Conservation (phyloP, 2,113 vertebrate genomes). For the Leucosticte australis region DNA sequence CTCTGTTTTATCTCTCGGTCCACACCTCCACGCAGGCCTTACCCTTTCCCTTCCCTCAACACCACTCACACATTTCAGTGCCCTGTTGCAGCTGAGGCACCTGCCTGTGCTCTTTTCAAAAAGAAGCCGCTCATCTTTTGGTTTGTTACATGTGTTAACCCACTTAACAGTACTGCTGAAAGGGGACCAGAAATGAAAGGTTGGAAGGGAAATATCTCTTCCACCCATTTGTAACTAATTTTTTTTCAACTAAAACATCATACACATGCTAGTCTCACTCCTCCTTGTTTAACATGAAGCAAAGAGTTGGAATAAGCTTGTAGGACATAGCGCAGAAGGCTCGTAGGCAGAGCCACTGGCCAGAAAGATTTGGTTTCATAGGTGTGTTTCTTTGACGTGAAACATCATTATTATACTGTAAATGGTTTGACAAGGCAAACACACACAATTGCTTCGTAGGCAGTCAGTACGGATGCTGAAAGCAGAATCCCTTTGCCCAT, state of each 20-base stretch:
- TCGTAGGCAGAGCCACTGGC: not conserved
- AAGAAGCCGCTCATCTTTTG: not conserved
- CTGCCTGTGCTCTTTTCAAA: not conserved
- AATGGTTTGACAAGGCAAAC: not conserved
- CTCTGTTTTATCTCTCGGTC: not conserved
- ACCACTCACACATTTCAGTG: not conserved
- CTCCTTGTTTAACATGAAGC: not conserved
- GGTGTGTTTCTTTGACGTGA: constrained; percentile 9
- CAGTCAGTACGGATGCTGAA: not conserved
- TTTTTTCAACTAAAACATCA: not conserved
- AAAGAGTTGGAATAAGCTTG: not conserved
- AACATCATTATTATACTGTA: not conserved
- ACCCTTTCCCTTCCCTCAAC: not conserved
- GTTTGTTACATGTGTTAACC: not conserved
- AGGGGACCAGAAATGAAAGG: not conserved
- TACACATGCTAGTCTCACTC: not conserved
- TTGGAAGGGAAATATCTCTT: not conserved
- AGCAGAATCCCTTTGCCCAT: not conserved
- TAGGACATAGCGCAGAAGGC: not conserved
- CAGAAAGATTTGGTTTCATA: not conserved
- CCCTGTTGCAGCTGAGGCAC: not conserved
- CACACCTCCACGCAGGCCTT: not conserved
- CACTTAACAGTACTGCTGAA: not conserved
- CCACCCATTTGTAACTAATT: not conserved
- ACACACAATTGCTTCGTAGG: not conserved